Base-by-base conservation (phyloP, 53 echinoderm and acorn worm genomes). In the Stichopus horrens region DNA sequence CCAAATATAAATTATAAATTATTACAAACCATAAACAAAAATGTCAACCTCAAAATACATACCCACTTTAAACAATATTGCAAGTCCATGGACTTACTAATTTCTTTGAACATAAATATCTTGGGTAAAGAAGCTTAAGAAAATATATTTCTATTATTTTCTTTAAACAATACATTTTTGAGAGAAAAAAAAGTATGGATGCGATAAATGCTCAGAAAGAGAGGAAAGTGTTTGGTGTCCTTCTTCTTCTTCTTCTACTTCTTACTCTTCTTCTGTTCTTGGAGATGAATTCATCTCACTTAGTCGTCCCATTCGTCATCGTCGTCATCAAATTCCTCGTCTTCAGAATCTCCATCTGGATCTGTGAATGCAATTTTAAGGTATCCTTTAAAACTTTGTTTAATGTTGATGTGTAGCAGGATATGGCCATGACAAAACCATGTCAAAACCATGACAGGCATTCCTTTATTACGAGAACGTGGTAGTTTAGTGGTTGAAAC, bases 291-390 rank as follows among this genome's bases (percentile, higher is more conserved):
- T 55, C n/a, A 5, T 6, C 7, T 51, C n/a, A 11, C 18, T 79
- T 5, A 79, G 56, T 79, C 79, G 20, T 79, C 79, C 79, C 79
- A 79, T 79, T 79, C 79, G 5, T 79, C 79, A 55, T 79, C 79
- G 3, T 79, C 79, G 18, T 79, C 79, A 55, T 79, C 79, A 79
- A 79, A 79, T 55, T 79, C 79, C 56, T 79, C 79, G 5, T 79
- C 79, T 5, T 79, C 79, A n/a, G 79, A 79, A 20, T 79, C 79
- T 9, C 20, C 79, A 79, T 79, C 79, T n/a, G 79, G 23, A 74
- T 23, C 74, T 74, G 37, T 37, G 37, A 37, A 37, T 37, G 37
- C 37, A 37, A 37, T 37, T 37, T 37, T 37, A 37, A 37, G 37
- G 37, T 37, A 37, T 37, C 37, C 37, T 37, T 37, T 37, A 37